Percentiles rank a stretch among this genome's conserved stretches.
Evolutionary conservation across 2,888 invertebrate genomes (phyloP).

Genomic region (Clitarchus hookeri): DNA sequence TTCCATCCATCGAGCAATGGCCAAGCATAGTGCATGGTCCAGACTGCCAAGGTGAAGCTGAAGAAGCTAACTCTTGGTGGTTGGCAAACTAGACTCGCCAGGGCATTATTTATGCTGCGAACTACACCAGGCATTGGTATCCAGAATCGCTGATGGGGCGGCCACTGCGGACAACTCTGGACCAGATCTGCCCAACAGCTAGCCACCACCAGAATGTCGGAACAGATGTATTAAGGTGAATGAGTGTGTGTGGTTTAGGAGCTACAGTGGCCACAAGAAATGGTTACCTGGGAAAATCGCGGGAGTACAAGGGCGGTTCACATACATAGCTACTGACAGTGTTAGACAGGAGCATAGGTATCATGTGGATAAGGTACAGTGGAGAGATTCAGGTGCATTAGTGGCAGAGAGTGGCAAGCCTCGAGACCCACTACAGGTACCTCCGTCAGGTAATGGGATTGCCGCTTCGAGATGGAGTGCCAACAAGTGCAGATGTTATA

Average conservation of each 20-base stretch:
- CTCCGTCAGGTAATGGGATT: no score
- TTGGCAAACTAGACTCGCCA: not conserved
- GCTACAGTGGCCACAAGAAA: not conserved
- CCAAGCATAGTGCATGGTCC: not conserved
- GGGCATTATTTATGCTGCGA: not conserved
- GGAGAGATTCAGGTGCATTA: no score
- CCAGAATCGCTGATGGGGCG: not conserved
- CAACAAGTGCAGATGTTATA: no score
- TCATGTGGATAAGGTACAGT: no score
- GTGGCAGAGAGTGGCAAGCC: no score
- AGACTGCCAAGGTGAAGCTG: not conserved
- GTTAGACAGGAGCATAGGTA: no score
- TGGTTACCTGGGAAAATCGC: not conserved
- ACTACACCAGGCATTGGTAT: not conserved
- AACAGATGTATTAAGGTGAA: not conserved
- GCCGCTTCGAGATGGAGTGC: no score
- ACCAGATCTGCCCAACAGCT: not conserved
- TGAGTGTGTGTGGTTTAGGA: not conserved
- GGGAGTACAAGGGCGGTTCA: no score
- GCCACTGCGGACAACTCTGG: not conserved
- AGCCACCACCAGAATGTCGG: not conserved
- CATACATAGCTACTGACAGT: no score
- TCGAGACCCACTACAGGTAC: no score
- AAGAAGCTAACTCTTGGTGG: not conserved
- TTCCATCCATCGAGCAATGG: not conserved